Evolutionary conservation across 1,140 invertebrate species (phyloP).

Genomic region (Bombyx mori): ASM3026992v2 NC_085113.1:7233501-7234000

Average conservation of each 20-base stretch:
- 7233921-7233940: not conserved
- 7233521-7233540: too few relatives aligned
- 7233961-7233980: slow-evolving; percentile 1
- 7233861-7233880: slow-evolving; percentile 1
- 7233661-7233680: too few relatives aligned
- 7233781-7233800: slow-evolving; percentile 4
- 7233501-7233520: too few relatives aligned
- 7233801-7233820: slow-evolving; percentile 2
- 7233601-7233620: too few relatives aligned
- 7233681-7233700: too few relatives aligned
- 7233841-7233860: slow-evolving; percentile 1
- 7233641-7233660: too few relatives aligned
- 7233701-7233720: too few relatives aligned
- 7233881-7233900: not conserved
- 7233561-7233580: too few relatives aligned
- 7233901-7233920: slow-evolving; percentile 3
- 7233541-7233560: too few relatives aligned
- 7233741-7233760: slow-evolving; percentile 1
- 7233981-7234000: not conserved
- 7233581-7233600: too few relatives aligned
- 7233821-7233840: slow-evolving; percentile 6
- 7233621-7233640: too few relatives aligned
- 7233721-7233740: not conserved
- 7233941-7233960: not conserved
- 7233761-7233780: not conserved